Base-by-base conservation (phyloP, 2,113 vertebrate species). In the Eretmochelys imbricata region DNA sequence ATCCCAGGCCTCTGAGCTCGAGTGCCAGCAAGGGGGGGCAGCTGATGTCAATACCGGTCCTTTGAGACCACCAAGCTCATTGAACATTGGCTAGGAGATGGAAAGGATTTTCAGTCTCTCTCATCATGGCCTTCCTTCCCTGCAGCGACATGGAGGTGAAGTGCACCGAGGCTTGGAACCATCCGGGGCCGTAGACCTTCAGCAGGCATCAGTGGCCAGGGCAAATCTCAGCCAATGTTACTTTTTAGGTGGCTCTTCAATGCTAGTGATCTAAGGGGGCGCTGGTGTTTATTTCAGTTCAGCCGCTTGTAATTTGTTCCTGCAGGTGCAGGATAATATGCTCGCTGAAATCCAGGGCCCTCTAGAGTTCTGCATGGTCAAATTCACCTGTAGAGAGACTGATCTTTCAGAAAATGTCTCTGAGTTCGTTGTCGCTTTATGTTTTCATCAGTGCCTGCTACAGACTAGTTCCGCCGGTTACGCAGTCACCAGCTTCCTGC, bases 161-260 rank as follows among this genome's bases (percentile, higher is more conserved):
- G n/a, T 17, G 8, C 65, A 9, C 14, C 14, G 1, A n/a, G 20
- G 35, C 35, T 35, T n/a, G 65, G 35, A 72, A 3, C 65, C 65
- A 19, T 8, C 35, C 9, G 4, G 19, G n/a, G 5, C 65, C 35
- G 8, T 93, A 3, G 49, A 90, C 19, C 51, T 83, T 93, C 80
- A 85, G 85, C 59, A 89, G 55, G 19, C 19, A 1, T 72, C n/a
- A 69, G 72, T 93, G 88, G 83, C 83, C 81, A 91, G 84, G 87
- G 83, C 72, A 93, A 5, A 72, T 91, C 65, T 84, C 82, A 69
- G 87, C 81, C 91, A 93, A 38, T 76, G 24, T 59, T 94, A 48
- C 1, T 86, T 92, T 62, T 89, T 92, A 92, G 80, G 62, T 88
- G 80, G 42, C 42, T 89, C 78, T 96, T 95, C 88, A 93, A 88